phyloP scores from a whole-genome alignment of 2,797 vertebrate species.

The Tiaroga cobitis region DNA sequence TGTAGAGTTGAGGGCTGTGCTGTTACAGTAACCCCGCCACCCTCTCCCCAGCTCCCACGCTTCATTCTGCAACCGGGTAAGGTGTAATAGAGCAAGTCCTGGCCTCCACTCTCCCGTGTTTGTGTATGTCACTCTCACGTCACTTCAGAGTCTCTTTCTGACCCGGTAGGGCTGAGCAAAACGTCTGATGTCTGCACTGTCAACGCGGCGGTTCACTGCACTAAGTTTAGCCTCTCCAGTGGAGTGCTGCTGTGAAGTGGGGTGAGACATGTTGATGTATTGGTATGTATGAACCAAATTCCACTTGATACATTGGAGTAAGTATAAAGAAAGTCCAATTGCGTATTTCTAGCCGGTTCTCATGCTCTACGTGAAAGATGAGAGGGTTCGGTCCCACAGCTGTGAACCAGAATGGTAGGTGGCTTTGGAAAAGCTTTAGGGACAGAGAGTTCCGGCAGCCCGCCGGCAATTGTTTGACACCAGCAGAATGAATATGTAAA shows the following conservation, averaged over 20 bases:
- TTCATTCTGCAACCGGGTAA: conserved; percentile 1
- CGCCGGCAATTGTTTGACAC: conserved; percentile 74
- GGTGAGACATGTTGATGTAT: conserved; percentile 48
- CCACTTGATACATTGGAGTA: conserved; percentile 9
- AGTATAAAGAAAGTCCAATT: background rate
- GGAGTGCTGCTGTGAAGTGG: conserved; percentile 39
- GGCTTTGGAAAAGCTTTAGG: conserved; percentile 56
- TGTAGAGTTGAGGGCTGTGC: conserved; percentile 54
- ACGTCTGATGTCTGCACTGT: conserved; percentile 42
- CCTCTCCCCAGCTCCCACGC: conserved; percentile 28
- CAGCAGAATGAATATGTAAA: conserved; percentile 83
- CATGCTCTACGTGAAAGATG: conserved; percentile 53
- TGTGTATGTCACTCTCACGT: conserved; percentile 56
- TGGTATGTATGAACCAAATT: conserved; percentile 21
- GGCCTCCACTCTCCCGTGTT: conserved; percentile 48
- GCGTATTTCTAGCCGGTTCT: conserved; percentile 51
- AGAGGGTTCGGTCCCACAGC: conserved; percentile 56
- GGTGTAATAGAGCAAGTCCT: conserved; percentile 34
- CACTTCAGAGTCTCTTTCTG: conserved; percentile 35
- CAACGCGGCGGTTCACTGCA: conserved; percentile 34
- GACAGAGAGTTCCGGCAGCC: conserved; percentile 54
- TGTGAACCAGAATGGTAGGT: conserved; percentile 57
- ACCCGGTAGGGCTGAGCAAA: conserved; percentile 23
- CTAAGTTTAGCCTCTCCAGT: conserved; percentile 46
- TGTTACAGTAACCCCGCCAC: conserved; percentile 54